Percentiles rank a stretch among this genome's conserved stretches.
Conservation (phyloP, 2,797 vertebrate species). For the Trachurus trachurus region DNA sequence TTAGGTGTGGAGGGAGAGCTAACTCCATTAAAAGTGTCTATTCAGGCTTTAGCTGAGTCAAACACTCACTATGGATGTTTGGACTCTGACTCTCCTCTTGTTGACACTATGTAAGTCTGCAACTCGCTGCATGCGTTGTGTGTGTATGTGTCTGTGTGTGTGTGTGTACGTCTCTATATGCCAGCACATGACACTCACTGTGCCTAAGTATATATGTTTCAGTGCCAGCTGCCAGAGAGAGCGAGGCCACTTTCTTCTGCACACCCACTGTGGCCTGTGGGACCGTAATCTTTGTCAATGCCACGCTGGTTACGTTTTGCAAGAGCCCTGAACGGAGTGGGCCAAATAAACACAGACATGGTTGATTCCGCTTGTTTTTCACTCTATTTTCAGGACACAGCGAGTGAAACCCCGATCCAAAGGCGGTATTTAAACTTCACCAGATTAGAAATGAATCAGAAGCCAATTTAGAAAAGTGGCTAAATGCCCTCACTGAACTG, state of each 20-base stretch:
- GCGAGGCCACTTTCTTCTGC: constrained; percentile 72
- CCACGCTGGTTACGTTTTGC: constrained; percentile 74
- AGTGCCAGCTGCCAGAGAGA: constrained; percentile 69
- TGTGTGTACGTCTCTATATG: constrained; percentile 10
- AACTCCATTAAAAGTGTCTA: constrained; percentile 77
- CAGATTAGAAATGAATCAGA: constrained; percentile 76
- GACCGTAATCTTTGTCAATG: constrained; percentile 78
- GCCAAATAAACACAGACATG: constrained; percentile 77
- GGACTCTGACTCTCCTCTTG: constrained; percentile 76
- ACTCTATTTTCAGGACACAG: constrained; percentile 76
- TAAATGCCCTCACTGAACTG: constrained; percentile 62
- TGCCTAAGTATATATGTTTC: constrained; percentile 77
- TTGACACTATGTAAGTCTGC: constrained; percentile 58
- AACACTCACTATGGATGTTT: constrained; percentile 81
- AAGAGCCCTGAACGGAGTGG: constrained; percentile 68
- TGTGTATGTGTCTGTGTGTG: constrained; percentile 25
- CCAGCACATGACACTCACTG: constrained; percentile 65
- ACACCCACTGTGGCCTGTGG: constrained; percentile 82
- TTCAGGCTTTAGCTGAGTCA: constrained; percentile 81
- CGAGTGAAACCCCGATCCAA: constrained; percentile 65
- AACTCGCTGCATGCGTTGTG: constrained; percentile 16
- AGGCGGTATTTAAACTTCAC: constrained; percentile 75
- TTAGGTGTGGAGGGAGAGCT: constrained; percentile 65
- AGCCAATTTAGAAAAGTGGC: constrained; percentile 64
- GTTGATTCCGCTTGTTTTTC: constrained; percentile 75